Percentiles rank a stretch among this genome's conserved stretches.
Evolutionary conservation across 2,113 vertebrate genomes (phyloP).

Genomic region (Dolichallabes microphthalmus): DNA sequence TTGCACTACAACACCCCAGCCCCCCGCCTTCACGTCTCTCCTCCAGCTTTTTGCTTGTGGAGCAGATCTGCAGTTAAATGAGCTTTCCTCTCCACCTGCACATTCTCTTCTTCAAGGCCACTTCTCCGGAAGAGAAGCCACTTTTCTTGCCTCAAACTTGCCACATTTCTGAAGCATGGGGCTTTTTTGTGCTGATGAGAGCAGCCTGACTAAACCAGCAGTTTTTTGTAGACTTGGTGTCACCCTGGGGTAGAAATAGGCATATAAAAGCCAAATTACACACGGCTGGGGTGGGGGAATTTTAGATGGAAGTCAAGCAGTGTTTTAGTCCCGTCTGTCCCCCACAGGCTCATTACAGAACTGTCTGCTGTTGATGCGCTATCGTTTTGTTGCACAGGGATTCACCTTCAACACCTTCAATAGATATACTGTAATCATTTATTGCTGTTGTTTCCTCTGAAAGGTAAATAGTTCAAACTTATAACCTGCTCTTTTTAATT

Average conservation of each 20-base stretch:
- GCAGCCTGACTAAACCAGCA: constrained; percentile 20
- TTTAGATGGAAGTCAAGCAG: constrained; percentile 41
- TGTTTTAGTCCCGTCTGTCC: constrained; percentile 30
- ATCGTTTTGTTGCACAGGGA: constrained; percentile 3
- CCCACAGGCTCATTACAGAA: constrained; percentile 40
- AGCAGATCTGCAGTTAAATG: constrained; percentile 54
- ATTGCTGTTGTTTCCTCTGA: not conserved
- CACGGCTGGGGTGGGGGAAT: constrained; percentile 7
- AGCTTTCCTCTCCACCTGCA: constrained; percentile 34
- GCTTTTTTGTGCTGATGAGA: constrained; percentile 45
- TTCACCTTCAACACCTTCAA: constrained; percentile 23
- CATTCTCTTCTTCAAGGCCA: constrained; percentile 15
- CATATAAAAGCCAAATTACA: constrained; percentile 42
- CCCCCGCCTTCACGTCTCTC: not conserved
- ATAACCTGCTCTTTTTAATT: not conserved
- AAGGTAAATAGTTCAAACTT: not conserved
- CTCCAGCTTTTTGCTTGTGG: constrained; percentile 48
- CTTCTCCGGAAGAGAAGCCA: not conserved
- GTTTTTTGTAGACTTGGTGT: constrained; percentile 30
- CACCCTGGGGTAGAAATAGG: constrained; percentile 27
- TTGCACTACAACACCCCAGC: not conserved
- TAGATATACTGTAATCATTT: constrained; percentile 8
- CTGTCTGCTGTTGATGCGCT: not conserved
- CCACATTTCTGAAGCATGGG: constrained; percentile 8
- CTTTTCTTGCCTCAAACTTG: constrained; percentile 21